Evolutionary conservation across 2,888 invertebrate genomes (phyloP).

Genomic region (Miltochrista miniata): DNA sequence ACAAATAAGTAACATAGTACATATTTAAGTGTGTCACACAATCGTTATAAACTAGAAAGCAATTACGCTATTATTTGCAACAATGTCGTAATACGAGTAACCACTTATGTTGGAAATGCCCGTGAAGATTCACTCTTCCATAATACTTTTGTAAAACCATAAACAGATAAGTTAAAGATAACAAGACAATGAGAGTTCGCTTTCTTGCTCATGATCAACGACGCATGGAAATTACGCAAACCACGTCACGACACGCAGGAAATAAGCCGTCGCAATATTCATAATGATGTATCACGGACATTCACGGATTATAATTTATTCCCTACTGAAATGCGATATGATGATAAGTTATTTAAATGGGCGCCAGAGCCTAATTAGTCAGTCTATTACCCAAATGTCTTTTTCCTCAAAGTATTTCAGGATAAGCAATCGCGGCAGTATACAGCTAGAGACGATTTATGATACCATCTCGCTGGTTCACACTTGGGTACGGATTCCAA

Average conservation of each 20-base stretch:
- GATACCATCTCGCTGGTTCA: too few species aligned
- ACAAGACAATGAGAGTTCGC: conserved; percentile 45
- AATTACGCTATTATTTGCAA: conserved; percentile 4
- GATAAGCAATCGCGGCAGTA: too few species aligned
- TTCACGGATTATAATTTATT: too few species aligned
- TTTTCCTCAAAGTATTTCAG: too few species aligned
- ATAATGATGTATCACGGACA: conserved; percentile 16
- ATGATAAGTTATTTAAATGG: too few species aligned
- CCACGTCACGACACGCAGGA: conserved; percentile 36
- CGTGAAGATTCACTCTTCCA: conserved; percentile 22
- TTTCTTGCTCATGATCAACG: conserved; percentile 51
- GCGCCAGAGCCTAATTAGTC: too few species aligned
- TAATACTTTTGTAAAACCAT: conserved; percentile 31
- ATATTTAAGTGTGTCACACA: not conserved
- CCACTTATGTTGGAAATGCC: conserved; percentile 12
- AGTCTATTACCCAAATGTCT: too few species aligned
- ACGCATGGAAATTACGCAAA: conserved; percentile 53
- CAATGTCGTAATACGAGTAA: not conserved
- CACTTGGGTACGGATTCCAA: too few species aligned
- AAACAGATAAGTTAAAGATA: conserved; percentile 29
- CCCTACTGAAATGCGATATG: too few species aligned
- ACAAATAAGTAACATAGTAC: too few species aligned
- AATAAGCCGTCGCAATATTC: conserved; percentile 31
- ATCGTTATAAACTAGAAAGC: conserved; percentile 18
- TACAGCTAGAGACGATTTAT: too few species aligned